Base-by-base conservation (phyloP, 2,797 vertebrate genomes). In the Crocodylus rhombifer region DNA sequence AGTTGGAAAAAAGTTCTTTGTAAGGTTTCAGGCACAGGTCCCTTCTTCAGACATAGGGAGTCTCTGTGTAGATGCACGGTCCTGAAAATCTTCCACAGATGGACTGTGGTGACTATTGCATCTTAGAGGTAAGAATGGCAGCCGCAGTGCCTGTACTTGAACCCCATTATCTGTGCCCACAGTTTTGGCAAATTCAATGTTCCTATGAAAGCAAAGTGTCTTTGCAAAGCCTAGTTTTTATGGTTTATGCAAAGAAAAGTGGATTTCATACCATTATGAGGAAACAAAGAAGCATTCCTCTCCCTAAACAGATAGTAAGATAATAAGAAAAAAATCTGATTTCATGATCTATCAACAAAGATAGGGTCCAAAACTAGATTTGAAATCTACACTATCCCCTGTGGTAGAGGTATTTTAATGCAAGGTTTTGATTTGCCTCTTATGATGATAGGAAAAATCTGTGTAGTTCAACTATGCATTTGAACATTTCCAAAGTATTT, bases 391-490 rank as follows among this genome's bases (percentile, higher is more conserved):
- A 51, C 42, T 51, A 51, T 51, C 57, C 74, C 56, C 56, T 26
- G 18, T 74, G 77, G 90, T 7, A 28, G 60, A 80, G 69, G 30
- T 8, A 67, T 4, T 75, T 23, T 28, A 86, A 63, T 1, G 3
- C 4, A 92, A 30, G 60, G 65, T 25, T 94, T 90, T 84, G 86
- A 89, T 83, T 91, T 82, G 84, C 16, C 2, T 1, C 62, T 51
- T 2, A 0, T 1, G 79, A n/a, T 86, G 51, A 89, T 11, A 94
- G 91, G 74, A 89, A 91, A 91, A 14, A 94, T 25, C 42, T 71
- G 30, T 26, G 63, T 80, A 93, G 74, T 64, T 94, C 87, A 90
- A 55, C 28, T 89, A 25, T 26, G 77, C 15, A 7, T 94, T 86
- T 51, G 42, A 51, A 36, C 75, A 87, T 82, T 51, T 36, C 60